Conservation (phyloP, 2,797 vertebrate species). For the Harpagifer antarcticus region DNA sequence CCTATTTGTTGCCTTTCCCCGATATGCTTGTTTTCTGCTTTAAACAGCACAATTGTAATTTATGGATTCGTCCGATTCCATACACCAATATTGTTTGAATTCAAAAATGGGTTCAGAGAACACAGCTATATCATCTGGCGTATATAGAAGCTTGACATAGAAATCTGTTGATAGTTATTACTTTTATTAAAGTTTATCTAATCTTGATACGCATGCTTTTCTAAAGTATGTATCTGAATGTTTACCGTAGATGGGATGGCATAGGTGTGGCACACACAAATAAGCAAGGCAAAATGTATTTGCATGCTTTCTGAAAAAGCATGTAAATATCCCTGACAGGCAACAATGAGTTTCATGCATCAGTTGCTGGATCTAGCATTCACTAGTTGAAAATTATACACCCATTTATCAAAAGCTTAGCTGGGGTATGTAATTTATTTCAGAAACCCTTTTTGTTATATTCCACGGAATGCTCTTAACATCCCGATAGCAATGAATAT, state of each 20-base stretch:
- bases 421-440: too few species aligned
- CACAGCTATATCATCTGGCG: neutral
- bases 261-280: neutral
- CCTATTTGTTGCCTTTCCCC: slow-evolving; percentile 28
- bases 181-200: slow-evolving; percentile 13
- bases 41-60: slow-evolving; percentile 41
- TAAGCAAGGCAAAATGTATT: neutral
- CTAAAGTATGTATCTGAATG: neutral
- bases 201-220: slow-evolving; percentile 4
- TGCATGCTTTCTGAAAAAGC: neutral
- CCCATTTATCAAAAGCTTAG: slow-evolving; percentile 3
- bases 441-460: too few species aligned
- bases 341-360: neutral
- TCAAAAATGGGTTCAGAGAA: slow-evolving; percentile 22
- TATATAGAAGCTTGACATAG: slow-evolving; percentile 7
- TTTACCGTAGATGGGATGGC: neutral
- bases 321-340: neutral
- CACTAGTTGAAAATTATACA: neutral
- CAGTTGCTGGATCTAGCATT: neutral
- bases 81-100: slow-evolving; percentile 48
- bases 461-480: too few species aligned
- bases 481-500: too few species aligned
- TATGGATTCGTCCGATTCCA: slow-evolving; percentile 55
- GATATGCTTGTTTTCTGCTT: slow-evolving; percentile 50
- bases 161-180: slow-evolving; percentile 28